phyloP scores from a whole-genome alignment of 2,797 vertebrate species.

The Aldrovandia affinis region DNA sequence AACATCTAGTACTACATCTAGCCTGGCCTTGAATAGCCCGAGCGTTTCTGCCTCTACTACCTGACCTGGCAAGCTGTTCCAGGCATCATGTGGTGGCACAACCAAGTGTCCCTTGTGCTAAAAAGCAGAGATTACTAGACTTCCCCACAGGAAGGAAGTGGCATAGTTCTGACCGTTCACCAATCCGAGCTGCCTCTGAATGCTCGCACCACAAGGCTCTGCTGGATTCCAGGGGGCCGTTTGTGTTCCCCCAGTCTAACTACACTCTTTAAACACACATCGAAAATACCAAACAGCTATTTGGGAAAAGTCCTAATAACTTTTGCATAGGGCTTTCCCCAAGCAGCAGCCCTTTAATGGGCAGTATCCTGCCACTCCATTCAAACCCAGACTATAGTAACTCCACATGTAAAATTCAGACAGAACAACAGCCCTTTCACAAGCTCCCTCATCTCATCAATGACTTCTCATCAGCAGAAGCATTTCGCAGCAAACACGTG shows the following conservation, averaged over 20 bases:
- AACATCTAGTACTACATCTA: no score
- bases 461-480: not conserved
- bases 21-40: no score
- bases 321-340: not conserved
- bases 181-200: not conserved
- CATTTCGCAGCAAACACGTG: not conserved
- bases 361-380: slow-evolving; percentile 23
- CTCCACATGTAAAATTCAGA: slow-evolving; percentile 30
- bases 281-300: not conserved
- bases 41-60: no score
- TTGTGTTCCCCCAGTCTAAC: not conserved
- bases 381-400: slow-evolving; percentile 36
- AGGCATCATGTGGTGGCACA: not conserved
- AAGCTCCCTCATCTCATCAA: not conserved
- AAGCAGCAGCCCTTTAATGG: slow-evolving; percentile 32
- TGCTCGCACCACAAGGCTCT: no score
- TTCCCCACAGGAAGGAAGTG: no score
- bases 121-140: not conserved
- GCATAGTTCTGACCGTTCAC: no score
- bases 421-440: slow-evolving; percentile 22
- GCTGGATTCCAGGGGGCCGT: not conserved
- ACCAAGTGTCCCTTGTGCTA: not conserved
- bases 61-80: no score
- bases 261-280: not conserved
- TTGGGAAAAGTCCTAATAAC: not conserved